Evolutionary conservation across 2,113 vertebrate genomes (phyloP), one percentile per base, ranked within the genome.

Genomic region (Cranoglanis bouderius): DNA sequence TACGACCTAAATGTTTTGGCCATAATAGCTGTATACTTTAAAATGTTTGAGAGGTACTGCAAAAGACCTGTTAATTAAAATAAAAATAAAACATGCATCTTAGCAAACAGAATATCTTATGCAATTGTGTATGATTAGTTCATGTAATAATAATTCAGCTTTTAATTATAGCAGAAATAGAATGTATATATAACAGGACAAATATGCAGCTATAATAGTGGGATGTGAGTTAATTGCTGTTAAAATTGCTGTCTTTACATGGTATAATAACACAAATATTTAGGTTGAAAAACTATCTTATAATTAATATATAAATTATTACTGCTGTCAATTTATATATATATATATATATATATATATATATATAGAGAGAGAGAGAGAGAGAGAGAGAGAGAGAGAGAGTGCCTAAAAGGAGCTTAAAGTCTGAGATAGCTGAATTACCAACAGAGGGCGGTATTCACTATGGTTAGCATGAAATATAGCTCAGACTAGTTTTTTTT

Each of bases 401-500:
- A n/a, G 75, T 46, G 43, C 10, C 74, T n/a, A 80, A 51, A 80
- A 57, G 24, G n/a, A n/a, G 12, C 26, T 9, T 61, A 1, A 55
- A 38, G 29, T 46, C 53, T 65, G 29, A 43, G n/a, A 46, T 35
- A n/a, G 29, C 16, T 43, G 24, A 55, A 90, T 57, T 65, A 87
- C 82, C 89, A 85, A 84, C 85, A 90, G 89, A 87, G 89, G 89
- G 89, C 82, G 26, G 38, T 85, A 43, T 90, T 87, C 40, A 81
- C 89, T 85, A 46, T 35, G 57, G 6, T 84, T 80, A 21, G 18
- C 84, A 40, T 13, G 35, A 85, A 88, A 53, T 43, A 51, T 46
- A 65, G 32, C 35, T 63, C 7, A n/a, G 46, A 35, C 1, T 70
- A 74, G 26, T 49, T 55, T 21, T 14, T n/a, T 46, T 10, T 87